phyloP scores from a whole-genome alignment of 2,113 vertebrate species.

The Heterocephalus glaber region DNA sequence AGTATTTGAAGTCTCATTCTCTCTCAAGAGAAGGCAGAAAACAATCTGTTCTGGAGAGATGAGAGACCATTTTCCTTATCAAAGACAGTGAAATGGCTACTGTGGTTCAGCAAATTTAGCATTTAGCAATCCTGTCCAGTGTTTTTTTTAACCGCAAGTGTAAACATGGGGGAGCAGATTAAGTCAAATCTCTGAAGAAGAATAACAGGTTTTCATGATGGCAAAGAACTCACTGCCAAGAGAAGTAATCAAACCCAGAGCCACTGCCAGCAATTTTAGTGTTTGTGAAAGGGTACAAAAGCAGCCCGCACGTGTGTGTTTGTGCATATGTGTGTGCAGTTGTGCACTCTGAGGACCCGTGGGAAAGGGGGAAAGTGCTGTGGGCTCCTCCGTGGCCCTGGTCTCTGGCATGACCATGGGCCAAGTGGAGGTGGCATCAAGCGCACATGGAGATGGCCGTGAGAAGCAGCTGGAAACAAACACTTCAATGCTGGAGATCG shows the following conservation, averaged over 20 bases:
- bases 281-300: background rate
- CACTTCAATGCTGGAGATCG: background rate
- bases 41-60: slow-evolving; percentile 27
- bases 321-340: rapidly evolving
- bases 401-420: background rate
- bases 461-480: background rate
- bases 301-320: background rate
- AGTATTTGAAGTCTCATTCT: slow-evolving; percentile 46
- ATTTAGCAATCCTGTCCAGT: slow-evolving; percentile 45
- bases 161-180: background rate
- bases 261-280: background rate
- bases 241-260: background rate
- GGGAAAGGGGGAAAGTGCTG: too few species aligned
- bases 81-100: background rate
- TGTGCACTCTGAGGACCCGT: background rate
- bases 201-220: background rate
- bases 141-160: background rate
- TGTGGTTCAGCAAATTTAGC: background rate
- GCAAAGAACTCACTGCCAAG: background rate
- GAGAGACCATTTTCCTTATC: slow-evolving; percentile 1
- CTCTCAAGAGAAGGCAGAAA: slow-evolving; percentile 46
- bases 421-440: too few species aligned
- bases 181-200: slow-evolving; percentile 41
- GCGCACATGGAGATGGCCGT: too few species aligned
- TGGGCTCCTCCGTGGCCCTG: too few species aligned